phyloP scores from a whole-genome alignment of 2,797 vertebrate genomes.

The Tapera naevia region DNA sequence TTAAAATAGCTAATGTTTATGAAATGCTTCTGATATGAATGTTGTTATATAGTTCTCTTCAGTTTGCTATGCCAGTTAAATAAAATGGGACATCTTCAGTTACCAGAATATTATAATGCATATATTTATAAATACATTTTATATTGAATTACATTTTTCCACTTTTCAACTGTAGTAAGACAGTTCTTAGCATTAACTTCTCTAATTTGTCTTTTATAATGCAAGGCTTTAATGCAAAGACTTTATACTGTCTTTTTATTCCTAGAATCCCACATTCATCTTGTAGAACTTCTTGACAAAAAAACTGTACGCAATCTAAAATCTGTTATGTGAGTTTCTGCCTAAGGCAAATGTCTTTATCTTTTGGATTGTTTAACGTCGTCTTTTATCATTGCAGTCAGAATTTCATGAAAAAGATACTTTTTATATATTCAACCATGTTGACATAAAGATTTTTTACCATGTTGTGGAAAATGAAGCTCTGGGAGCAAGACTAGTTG shows the following conservation, averaged over 20 bases:
- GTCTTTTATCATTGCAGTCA: slow-evolving; percentile 74
- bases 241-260: background rate
- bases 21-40: background rate
- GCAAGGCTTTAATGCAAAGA: background rate
- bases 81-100: background rate
- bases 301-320: background rate
- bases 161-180: background rate
- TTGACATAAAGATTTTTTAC: slow-evolving; percentile 91
- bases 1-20: background rate
- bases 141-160: background rate
- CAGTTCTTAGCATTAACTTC: background rate
- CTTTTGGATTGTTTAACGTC: background rate
- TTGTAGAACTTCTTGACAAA: background rate
- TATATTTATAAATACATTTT: background rate
- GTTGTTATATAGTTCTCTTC: background rate
- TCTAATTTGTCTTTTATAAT: background rate
- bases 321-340: background rate
- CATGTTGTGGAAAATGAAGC: slow-evolving; percentile 88
- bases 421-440: slow-evolving; percentile 95
- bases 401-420: slow-evolving; percentile 90
- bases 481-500: slow-evolving; percentile 87
- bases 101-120: background rate
- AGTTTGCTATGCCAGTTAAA: background rate
- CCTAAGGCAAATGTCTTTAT: background rate
- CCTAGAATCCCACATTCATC: background rate